These are phyloP conservation scores for Motacilla alba DNA, from an alignment of 2,113 vertebrate genomes.

Conservation along the genomic window DNA sequence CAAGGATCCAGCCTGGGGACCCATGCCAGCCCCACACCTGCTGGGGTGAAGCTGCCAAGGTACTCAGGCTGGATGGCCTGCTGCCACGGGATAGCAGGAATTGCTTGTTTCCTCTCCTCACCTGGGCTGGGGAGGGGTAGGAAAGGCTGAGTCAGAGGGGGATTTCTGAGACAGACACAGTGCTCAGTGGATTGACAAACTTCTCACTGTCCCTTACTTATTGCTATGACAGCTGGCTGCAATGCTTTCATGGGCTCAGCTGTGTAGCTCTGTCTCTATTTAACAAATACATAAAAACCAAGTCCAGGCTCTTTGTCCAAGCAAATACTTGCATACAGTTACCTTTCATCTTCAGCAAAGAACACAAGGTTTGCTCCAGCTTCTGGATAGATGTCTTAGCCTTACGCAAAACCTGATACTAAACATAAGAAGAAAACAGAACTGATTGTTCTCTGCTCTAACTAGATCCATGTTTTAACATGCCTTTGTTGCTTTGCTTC, in stretches of 20 bases:
- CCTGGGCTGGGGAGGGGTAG: background rate
- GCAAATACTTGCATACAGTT: constrained; percentile 24
- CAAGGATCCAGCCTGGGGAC: background rate
- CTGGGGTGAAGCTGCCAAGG: background rate
- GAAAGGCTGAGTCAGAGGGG: background rate
- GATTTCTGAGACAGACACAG: background rate
- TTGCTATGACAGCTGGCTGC: background rate
- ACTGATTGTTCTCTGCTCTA: background rate
- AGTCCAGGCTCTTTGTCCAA: background rate
- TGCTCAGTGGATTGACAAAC: background rate
- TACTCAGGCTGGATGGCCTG: background rate
- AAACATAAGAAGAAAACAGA: constrained; percentile 60
- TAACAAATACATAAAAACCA: background rate
- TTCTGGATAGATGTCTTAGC: constrained; percentile 76
- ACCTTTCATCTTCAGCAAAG: constrained; percentile 82
- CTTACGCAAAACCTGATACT: constrained; percentile 82
- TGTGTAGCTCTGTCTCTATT: background rate
- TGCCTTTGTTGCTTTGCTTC: background rate
- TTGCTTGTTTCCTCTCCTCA: background rate
- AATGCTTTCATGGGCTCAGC: background rate
- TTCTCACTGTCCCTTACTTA: background rate
- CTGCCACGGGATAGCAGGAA: background rate
- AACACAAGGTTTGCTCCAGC: constrained; percentile 76
- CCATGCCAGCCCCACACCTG: background rate
- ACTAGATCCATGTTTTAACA: background rate